phyloP scores from a whole-genome alignment of 2,888 invertebrate species.

The Xestia ashworthii region DNA sequence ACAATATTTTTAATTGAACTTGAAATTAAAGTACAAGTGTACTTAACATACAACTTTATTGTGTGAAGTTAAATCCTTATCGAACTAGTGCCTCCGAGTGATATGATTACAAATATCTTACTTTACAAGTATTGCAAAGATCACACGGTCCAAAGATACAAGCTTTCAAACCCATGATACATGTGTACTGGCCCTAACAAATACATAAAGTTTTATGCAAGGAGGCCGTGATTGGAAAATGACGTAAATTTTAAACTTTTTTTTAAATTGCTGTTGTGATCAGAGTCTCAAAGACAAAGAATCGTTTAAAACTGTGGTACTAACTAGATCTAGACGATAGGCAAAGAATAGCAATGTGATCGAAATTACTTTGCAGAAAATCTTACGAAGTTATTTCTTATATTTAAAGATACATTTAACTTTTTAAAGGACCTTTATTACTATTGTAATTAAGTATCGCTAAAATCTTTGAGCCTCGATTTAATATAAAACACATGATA shows the following conservation, averaged over 20 bases:
- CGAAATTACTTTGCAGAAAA: conserved; percentile 62
- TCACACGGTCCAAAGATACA: conserved; percentile 58
- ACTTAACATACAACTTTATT: conserved; percentile 77
- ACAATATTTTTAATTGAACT: conserved; percentile 82
- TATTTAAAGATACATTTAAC: conserved; percentile 67
- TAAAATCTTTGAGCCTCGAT: conserved; percentile 80
- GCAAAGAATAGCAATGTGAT: conserved; percentile 56
- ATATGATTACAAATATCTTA: conserved; percentile 77
- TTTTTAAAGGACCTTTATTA: conserved; percentile 72
- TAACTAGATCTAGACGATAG: conserved; percentile 56
- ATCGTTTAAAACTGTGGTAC: conserved; percentile 38
- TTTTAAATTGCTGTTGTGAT: conserved; percentile 38
- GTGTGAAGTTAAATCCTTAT: conserved; percentile 80
- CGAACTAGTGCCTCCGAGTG: conserved; percentile 81
- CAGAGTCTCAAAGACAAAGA: conserved; percentile 56
- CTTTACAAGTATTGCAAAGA: conserved; percentile 69
- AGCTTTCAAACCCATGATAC: conserved; percentile 32
- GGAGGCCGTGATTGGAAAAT: conserved; percentile 39
- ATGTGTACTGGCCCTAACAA: conserved; percentile 40
- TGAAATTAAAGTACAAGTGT: conserved; percentile 81
- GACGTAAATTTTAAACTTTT: conserved; percentile 26
- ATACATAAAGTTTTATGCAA: conserved; percentile 47
- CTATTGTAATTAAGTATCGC: conserved; percentile 66
- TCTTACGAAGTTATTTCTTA: conserved; percentile 65
- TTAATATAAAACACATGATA: conserved; percentile 82